These are phyloP conservation scores for Neoarius graeffei DNA, from an alignment of 2,113 vertebrate genomes.

Conservation along the genomic window DNA sequence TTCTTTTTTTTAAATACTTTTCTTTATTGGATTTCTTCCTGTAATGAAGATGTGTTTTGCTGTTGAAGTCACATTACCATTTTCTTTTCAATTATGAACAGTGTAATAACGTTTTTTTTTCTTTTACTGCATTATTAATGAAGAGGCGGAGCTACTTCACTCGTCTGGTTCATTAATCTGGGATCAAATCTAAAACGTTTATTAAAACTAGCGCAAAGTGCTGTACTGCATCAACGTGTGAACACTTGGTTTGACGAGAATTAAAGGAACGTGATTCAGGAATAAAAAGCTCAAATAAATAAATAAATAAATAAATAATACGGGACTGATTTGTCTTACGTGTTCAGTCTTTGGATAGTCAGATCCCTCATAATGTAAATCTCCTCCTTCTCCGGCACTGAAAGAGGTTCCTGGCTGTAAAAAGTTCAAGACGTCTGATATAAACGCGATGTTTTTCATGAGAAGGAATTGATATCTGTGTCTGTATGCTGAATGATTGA, in stretches of 20 bases:
- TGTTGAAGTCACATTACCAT: background rate
- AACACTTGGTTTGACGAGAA: background rate
- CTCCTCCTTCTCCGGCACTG: too few species aligned
- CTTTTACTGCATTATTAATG: background rate
- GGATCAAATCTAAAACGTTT: background rate
- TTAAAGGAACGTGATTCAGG: background rate
- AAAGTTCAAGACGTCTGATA: background rate
- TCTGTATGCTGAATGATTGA: background rate
- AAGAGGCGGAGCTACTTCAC: too few species aligned
- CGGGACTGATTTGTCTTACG: background rate
- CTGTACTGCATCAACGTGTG: background rate
- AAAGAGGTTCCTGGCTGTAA: background rate
- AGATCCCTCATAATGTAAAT: background rate
- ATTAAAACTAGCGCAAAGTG: background rate
- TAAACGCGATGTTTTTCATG: background rate
- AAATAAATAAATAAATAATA: background rate
- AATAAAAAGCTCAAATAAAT: background rate
- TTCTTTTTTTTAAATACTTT: background rate
- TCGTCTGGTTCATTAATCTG: background rate
- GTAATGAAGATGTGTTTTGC: background rate
- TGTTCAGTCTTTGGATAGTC: background rate
- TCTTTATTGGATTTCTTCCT: background rate
- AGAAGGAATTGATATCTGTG: background rate
- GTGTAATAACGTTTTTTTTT: too few species aligned
- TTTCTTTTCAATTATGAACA: background rate